These are phyloP conservation scores for Melanargia galathea DNA, from an alignment of 2,888 invertebrate species.

Conservation along the genomic window DNA sequence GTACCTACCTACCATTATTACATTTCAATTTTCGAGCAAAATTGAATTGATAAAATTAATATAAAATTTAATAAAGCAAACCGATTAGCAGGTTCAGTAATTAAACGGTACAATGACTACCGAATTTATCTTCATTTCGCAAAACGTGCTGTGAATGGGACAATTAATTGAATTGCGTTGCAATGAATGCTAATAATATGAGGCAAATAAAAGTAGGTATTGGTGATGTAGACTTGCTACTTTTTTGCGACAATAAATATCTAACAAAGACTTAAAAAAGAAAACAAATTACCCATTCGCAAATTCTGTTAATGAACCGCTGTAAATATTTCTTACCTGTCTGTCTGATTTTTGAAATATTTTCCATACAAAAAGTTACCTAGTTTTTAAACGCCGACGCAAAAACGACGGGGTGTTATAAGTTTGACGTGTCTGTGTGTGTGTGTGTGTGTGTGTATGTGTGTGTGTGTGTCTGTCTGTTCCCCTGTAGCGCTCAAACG, in stretches of 20 bases:
- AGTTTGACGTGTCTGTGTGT: too few species aligned
- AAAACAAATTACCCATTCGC: too few species aligned
- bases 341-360: too few species aligned
- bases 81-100: constrained; percentile 38
- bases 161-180: constrained; percentile 38
- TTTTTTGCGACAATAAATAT: background rate
- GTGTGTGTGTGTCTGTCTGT: too few species aligned
- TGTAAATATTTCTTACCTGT: too few species aligned
- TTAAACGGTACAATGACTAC: constrained; percentile 36
- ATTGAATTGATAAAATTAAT: constrained; percentile 22
- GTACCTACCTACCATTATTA: background rate
- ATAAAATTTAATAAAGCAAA: constrained; percentile 35
- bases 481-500: too few species aligned
- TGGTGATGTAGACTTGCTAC: constrained; percentile 12
- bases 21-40: background rate
- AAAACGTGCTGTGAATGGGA: constrained; percentile 37
- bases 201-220: constrained; percentile 29
- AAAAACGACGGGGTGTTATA: too few species aligned
- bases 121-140: constrained; percentile 38
- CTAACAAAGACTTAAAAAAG: too few species aligned
- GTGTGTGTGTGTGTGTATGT: too few species aligned
- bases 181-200: constrained; percentile 38
- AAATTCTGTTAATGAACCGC: too few species aligned
- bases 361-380: too few species aligned
- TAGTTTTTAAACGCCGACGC: too few species aligned